phyloP scores from a whole-genome alignment of 2,888 invertebrate species.

The Drosophila putrida region DNA sequence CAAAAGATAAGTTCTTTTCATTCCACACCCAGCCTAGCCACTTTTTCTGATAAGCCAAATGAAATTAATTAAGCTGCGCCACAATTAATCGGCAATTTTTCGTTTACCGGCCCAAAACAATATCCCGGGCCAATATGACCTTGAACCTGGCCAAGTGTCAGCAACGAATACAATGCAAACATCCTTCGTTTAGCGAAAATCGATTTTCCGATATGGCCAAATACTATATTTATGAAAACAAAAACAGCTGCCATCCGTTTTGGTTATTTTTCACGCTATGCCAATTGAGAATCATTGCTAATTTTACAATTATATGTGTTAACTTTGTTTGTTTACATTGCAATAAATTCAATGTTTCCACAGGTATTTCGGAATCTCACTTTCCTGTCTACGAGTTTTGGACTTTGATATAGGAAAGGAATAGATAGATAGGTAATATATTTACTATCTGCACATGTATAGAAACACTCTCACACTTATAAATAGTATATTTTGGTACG shows the following conservation, averaged over 20 bases:
- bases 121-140: slow-evolving; percentile 13
- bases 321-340: slow-evolving; percentile 40
- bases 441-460: slow-evolving; percentile 28
- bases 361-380: slow-evolving; percentile 30
- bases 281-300: background rate
- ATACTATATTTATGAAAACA: slow-evolving; percentile 10
- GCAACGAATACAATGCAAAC: background rate
- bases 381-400: slow-evolving; percentile 10
- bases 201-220: slow-evolving; percentile 34
- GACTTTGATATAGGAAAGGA: slow-evolving; percentile 16
- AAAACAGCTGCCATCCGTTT: slow-evolving; percentile 1
- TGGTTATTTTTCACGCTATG: background rate
- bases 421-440: slow-evolving; percentile 11
- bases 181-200: slow-evolving; percentile 28
- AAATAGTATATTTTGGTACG: slow-evolving; percentile 6
- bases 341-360: slow-evolving; percentile 33
- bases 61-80: slow-evolving; percentile 1
- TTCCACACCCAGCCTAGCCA: background rate
- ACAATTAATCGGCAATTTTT: slow-evolving; percentile 9
- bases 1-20: slow-evolving; percentile 3
- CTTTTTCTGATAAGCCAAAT: slow-evolving; percentile 20
- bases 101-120: background rate
- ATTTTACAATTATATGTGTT: slow-evolving; percentile 31
- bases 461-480: background rate
- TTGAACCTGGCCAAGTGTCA: slow-evolving; percentile 22